These are phyloP conservation scores for Salvelinus fontinalis DNA, from an alignment of 2,113 vertebrate genomes.

Conservation along the genomic window DNA sequence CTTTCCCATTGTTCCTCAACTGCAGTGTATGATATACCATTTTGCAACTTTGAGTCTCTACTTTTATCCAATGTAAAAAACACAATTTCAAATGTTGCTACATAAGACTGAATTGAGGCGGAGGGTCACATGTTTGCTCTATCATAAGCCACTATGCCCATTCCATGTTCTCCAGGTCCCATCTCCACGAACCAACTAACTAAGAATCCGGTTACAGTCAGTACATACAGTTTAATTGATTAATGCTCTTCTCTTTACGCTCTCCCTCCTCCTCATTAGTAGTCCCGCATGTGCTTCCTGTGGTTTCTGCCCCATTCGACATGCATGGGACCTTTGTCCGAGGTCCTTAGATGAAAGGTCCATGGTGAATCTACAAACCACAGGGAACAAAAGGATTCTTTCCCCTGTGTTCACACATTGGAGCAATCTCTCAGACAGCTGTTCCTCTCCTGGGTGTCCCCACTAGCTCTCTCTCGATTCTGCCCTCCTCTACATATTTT, in stretches of 20 bases:
- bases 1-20: too few relatives aligned
- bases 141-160: too few relatives aligned
- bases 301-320: background rate
- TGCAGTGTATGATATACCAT: too few relatives aligned
- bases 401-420: slow-evolving; percentile 61
- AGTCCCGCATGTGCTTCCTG: slow-evolving; percentile 11
- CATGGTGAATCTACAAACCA: slow-evolving; percentile 53
- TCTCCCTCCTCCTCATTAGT: slow-evolving; percentile 44
- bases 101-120: too few relatives aligned
- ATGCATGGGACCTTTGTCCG: slow-evolving; percentile 57
- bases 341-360: slow-evolving; percentile 54
- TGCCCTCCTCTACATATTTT: background rate
- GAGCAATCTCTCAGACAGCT: slow-evolving; percentile 64
- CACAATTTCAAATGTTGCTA: too few relatives aligned
- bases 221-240: too few relatives aligned
- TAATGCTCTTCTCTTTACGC: background rate
- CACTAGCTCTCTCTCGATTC: background rate
- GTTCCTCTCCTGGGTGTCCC: slow-evolving; percentile 37
- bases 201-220: too few relatives aligned
- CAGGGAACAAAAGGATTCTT: slow-evolving; percentile 69
- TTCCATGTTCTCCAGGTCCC: too few relatives aligned
- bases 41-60: too few relatives aligned
- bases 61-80: too few relatives aligned
- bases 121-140: too few relatives aligned
- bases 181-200: too few relatives aligned